Base-by-base conservation (phyloP, 2,113 vertebrate genomes). In the Semicossyphus pulcher region DNA sequence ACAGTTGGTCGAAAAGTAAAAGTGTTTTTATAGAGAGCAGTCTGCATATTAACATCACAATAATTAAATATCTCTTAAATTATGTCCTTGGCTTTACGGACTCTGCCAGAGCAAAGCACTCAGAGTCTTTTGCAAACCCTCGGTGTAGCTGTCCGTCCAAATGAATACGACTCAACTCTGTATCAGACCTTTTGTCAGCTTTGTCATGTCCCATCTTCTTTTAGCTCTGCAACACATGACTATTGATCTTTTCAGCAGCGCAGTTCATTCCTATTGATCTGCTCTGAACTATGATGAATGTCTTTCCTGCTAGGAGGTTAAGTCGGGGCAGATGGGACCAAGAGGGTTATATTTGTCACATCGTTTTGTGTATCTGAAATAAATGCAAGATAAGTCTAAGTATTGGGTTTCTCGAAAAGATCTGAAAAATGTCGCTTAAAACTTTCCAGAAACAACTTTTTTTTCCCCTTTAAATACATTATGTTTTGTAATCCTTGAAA, bases 201-300 rank as follows among this genome's bases (percentile, higher is more conserved):
- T 80, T 87, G 90, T 88, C 88, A 83, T 88, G 86, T 88, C 84
- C 74, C 81, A 87, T 90, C 88, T 83, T 86, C 78, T 79, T 74
- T 86, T 72, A 75, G 77, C 84, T 80, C 81, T 61, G 45, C 73
- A 88, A 86, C 83, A 59, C 78, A 78, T 31, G 59, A 70, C 63
- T 89, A 92, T 92, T 61, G 91, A 92, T 92, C 83, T 59, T 72
- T 83, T 80, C 83, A 82, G 84, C 86, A 83, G 80, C 20, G 51
- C 77, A 87, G 83, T 86, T 90, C 86, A 88, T 91, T 90, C 83
- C 52, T 70, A 90, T 92, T 85, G 88, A 92, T 90, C 88, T 54
- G 21, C 32, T 51, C 80, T 62, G 63, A 89, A 90, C 80, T 77
- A 90, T 89, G 90, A 91, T 84, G 52, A 86, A 92, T 92, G 73